Conservation (phyloP, 2,113 vertebrate species). For the Leucoraja erinaceus region DNA sequence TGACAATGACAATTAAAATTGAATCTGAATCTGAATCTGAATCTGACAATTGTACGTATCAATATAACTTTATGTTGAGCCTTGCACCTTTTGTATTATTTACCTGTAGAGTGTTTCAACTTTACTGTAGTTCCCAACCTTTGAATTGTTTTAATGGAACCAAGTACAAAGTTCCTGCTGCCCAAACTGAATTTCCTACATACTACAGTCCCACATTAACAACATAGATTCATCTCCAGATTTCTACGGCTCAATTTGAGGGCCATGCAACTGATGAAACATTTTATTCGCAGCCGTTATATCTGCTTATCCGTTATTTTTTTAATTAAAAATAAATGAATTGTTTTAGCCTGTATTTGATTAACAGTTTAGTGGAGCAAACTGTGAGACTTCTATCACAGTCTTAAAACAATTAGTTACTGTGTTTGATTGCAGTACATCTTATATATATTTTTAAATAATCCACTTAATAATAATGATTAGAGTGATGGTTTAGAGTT, state of each 20-base stretch:
- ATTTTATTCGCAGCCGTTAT: neutral
- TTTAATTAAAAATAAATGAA: neutral
- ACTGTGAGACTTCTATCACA: neutral
- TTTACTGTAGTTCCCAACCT: neutral
- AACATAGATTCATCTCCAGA: constrained; percentile 7
- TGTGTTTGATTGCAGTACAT: neutral
- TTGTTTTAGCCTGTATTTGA: constrained; percentile 24
- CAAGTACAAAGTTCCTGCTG: neutral
- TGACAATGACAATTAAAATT: no score
- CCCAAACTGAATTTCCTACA: neutral
- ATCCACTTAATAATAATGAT: neutral
- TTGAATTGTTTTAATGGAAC: neutral
- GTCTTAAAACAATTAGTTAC: neutral
- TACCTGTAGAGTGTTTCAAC: neutral
- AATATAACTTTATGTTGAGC: neutral
- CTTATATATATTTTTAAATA: no score
- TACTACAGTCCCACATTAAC: neutral
- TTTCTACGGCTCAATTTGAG: neutral
- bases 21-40: no score
- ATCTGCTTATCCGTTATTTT: neutral
- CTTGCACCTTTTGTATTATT: neutral
- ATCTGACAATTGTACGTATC: neutral
- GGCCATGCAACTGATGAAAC: neutral
- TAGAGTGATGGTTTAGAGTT: neutral
- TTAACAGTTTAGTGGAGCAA: neutral